Evolutionary conservation across 1,140 invertebrate genomes (phyloP).

Genomic region (Pogonus chalceus): DNA sequence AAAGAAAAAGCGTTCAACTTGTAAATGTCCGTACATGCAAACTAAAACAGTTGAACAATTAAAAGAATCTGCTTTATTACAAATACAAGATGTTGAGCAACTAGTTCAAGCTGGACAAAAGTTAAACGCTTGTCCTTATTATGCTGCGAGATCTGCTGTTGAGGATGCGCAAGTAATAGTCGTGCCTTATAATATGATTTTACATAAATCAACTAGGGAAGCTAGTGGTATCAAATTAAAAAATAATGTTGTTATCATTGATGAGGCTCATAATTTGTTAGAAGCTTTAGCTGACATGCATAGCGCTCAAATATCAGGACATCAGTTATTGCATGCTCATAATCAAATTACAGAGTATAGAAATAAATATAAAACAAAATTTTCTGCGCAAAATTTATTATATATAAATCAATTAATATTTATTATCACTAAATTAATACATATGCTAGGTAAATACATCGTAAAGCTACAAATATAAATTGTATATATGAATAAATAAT

Average conservation of each 20-base stretch:
- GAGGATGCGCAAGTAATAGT: constrained; percentile 72
- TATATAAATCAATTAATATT: constrained; percentile 80
- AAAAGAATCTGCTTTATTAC: constrained; percentile 52
- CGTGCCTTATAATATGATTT: constrained; percentile 77
- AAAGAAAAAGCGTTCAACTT: constrained; percentile 44
- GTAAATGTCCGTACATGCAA: constrained; percentile 57
- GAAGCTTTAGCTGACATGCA: constrained; percentile 84
- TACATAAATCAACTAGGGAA: constrained; percentile 77
- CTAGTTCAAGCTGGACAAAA: constrained; percentile 58
- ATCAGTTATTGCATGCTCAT: constrained; percentile 55
- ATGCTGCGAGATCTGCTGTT: constrained; percentile 69
- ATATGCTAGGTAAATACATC: constrained; percentile 42
- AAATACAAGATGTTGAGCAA: constrained; percentile 84
- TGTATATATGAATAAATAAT: constrained; percentile 8
- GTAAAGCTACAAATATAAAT: background rate
- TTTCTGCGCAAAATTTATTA: constrained; percentile 76
- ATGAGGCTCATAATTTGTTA: constrained; percentile 95
- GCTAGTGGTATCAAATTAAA: constrained; percentile 70
- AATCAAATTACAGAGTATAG: constrained; percentile 71
- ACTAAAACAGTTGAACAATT: constrained; percentile 53
- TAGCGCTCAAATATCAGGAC: constrained; percentile 57
- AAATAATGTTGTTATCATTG: constrained; percentile 82
- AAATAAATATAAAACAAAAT: constrained; percentile 60
- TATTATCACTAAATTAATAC: constrained; percentile 64
- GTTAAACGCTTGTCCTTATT: constrained; percentile 81